Conservation (phyloP, 1,140 invertebrate genomes). For the Trichomalopsis sarcophagae region DNA sequence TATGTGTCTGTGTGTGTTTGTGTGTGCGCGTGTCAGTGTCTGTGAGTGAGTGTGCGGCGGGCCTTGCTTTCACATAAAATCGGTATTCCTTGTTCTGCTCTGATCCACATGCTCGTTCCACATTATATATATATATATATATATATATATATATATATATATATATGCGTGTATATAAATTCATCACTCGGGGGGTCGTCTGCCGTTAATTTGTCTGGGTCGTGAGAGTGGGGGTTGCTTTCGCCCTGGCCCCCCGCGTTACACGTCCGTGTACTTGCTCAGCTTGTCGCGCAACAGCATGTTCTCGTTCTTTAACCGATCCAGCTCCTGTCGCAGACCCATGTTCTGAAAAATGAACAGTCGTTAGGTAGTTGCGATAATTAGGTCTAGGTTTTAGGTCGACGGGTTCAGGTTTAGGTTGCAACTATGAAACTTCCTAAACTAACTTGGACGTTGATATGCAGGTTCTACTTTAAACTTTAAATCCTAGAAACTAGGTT, state of each 20-base stretch:
- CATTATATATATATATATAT: background rate
- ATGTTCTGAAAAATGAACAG: slow-evolving; percentile 80
- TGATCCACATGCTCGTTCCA: background rate
- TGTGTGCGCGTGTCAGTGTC: background rate
- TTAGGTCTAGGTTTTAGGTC: background rate
- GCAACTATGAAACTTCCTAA: too few relatives aligned
- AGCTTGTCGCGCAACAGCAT: slow-evolving; percentile 89
- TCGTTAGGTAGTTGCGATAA: slow-evolving; percentile 50
- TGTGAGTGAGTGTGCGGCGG: background rate
- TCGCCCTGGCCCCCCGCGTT: slow-evolving; percentile 66
- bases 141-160: background rate
- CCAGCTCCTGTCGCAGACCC: slow-evolving; percentile 89
- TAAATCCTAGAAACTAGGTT: too few relatives aligned
- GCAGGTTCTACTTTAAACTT: too few relatives aligned
- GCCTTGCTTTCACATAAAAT: slow-evolving; percentile 1
- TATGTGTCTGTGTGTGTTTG: background rate
- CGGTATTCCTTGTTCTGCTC: background rate
- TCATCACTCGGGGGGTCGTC: slow-evolving; percentile 36
- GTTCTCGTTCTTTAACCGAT: slow-evolving; percentile 93
- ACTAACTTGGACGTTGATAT: too few relatives aligned
- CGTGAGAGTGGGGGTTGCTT: slow-evolving; percentile 4
- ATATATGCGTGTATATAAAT: slow-evolving; percentile 36
- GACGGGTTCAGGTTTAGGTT: background rate
- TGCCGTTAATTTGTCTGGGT: slow-evolving; percentile 25
- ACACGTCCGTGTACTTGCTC: slow-evolving; percentile 89